Evolutionary conservation across 2,797 vertebrate species (phyloP), one percentile per base, ranked within the genome.

Genomic region (Buceros bicornis): DNA sequence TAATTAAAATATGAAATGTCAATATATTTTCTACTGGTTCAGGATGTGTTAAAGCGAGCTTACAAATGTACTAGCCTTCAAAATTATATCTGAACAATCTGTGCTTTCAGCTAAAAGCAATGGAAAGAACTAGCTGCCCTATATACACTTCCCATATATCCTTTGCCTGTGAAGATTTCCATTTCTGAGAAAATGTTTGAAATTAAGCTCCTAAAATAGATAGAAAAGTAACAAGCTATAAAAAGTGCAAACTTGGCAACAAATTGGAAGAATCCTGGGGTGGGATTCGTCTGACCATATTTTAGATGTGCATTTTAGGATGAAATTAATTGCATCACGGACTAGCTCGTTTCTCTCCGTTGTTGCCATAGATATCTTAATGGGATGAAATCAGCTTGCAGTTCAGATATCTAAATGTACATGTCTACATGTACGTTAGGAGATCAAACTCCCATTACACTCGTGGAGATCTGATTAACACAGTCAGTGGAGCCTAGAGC

Each of bases 1-100:
- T 92, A 96, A 94, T 71, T 89, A 94, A 96, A 97, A 92, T 96
- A 91, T 72, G 70, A 96, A 96, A 86, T 26, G 48, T 40, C 70
- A 95, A 91, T 97, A 45, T 62, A 54, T 70, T 70, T 92, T 95
- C 35, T 51, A 82, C 40, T 65, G 17, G 69, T 95, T 96, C 79
- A 90, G 66, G 42, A 61, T 80, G 25, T 53, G 43, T 93, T 94
- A 89, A 91, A 96, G 60, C 69, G 80, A 91, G 71, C 24, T 96
- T 94, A 72, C 0, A 5, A 90, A 67, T 48, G 84, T 81, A 64
- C 73, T 78, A 89, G 22, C n/a, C 35, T 93, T 72, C 65, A 79
- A 92, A 95, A 51, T 79, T 71, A 8, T 51, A 78, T 82, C 73
- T 72, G 93, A 96, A 91, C 83, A 77, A 97, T 87, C 20, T 35